Conservation (phyloP, 1,140 invertebrate genomes). For the Chironomus striatipennis region DNA sequence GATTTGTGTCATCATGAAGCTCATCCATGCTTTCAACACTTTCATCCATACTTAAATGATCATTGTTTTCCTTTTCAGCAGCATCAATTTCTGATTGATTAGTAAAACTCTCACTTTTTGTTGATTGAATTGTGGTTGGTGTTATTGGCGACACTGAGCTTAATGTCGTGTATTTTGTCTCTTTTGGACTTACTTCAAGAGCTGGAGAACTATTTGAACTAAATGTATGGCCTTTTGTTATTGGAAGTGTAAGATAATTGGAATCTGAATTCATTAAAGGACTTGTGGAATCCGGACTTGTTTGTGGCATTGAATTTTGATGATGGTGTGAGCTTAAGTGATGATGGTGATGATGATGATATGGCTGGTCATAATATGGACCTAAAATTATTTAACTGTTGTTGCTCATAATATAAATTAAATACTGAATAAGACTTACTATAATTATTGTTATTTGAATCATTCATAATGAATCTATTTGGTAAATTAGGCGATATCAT, state of each 20-base stretch:
- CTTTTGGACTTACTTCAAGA: not conserved
- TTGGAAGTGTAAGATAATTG: not conserved
- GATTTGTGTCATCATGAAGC: not conserved
- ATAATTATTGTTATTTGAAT: constrained; percentile 2
- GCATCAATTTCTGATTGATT: not conserved
- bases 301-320: not conserved
- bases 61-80: not conserved
- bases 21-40: not conserved
- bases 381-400: not conserved
- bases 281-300: not conserved
- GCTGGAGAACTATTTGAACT: not conserved
- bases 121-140: not conserved
- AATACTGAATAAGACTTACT: not conserved
- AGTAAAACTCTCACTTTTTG: not conserved
- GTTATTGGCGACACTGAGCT: not conserved
- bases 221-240: not conserved
- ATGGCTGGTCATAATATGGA: not conserved
- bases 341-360: not conserved
- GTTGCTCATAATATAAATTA: not conserved
- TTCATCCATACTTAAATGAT: constrained; percentile 16
- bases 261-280: not conserved
- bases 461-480: not conserved
- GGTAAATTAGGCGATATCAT: not conserved
- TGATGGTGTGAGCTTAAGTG: not conserved
- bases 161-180: not conserved